Conservation (phyloP, 2,888 invertebrate genomes). For the Agriopis marginaria region DNA sequence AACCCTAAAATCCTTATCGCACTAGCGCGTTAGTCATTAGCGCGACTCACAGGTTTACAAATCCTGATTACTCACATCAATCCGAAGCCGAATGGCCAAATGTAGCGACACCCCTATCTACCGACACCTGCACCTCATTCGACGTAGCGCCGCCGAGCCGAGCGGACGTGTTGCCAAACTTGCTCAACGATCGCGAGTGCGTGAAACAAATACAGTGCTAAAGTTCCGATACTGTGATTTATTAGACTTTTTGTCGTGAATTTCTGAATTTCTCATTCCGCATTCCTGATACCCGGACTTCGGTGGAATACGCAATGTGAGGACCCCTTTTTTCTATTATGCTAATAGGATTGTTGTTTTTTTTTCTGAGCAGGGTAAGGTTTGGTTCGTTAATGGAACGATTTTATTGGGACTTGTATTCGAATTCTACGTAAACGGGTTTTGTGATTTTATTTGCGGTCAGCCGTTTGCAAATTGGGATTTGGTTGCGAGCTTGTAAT, state of each 20-base stretch:
- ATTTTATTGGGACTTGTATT: slow-evolving; percentile 54
- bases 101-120: slow-evolving; percentile 44
- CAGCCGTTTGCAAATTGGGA: slow-evolving; percentile 42
- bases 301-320: slow-evolving; percentile 71
- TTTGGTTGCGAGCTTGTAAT: slow-evolving; percentile 27
- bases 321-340: slow-evolving; percentile 63
- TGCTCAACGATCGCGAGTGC: slow-evolving; percentile 61
- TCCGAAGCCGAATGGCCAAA: slow-evolving; percentile 37
- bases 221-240: slow-evolving; percentile 70
- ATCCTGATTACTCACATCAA: slow-evolving; percentile 43
- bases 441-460: slow-evolving; percentile 51
- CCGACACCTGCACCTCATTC: slow-evolving; percentile 58
- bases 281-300: slow-evolving; percentile 52
- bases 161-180: slow-evolving; percentile 56
- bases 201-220: slow-evolving; percentile 63
- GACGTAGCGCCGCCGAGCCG: slow-evolving; percentile 60
- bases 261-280: slow-evolving; percentile 47
- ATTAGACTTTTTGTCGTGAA: slow-evolving; percentile 66
- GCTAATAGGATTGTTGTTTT: slow-evolving; percentile 58
- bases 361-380: slow-evolving; percentile 50
- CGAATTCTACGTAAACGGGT: slow-evolving; percentile 50
- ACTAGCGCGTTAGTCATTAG: slow-evolving; percentile 37
- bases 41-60: slow-evolving; percentile 35
- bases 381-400: slow-evolving; percentile 57
- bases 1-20: slow-evolving; percentile 28